Evolutionary conservation across 2,797 vertebrate genomes (phyloP), one percentile per base, ranked within the genome.

Genomic region (Pseudomugil tenellus): DNA sequence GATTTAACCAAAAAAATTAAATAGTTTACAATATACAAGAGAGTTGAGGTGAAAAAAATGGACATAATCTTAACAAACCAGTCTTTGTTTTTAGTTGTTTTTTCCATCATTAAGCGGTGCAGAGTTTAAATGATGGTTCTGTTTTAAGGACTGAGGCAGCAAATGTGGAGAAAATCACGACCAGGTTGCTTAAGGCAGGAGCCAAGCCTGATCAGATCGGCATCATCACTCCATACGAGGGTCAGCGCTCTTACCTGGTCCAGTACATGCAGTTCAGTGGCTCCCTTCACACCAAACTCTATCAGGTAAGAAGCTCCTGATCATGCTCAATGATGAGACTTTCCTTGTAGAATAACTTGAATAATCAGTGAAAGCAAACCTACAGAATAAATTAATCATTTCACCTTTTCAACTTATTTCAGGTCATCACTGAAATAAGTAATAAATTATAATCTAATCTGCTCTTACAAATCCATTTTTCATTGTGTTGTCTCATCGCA

Each of bases 241-340:
- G 98, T 2, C 98, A 99, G 84, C 94, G 98, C 48, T 99, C 98
- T 12, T 99, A 99, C 83, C 92, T 99, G 92, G 98, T 99, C 82
- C 98, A 99, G 86, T 99, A 99, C 93, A 99, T 99, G 98, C 98
- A 99, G 85, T 99, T 99, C 92, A 99, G 98, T 0, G 98, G 98
- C 71, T 99, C 98, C 32, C 89, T 99, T 85, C 98, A 99, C 87
- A 99, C 98, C 31, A 99, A 99, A 80, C 96, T 99, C 37, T 99
- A 99, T 81, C 98, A 99, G 97, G 98, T 99, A 91, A 34, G 56
- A 6, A 8, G 37, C 35, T 21, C 2, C 12, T 1, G 57, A 63
- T 43, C 9, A 11, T 48, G 29, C 3, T 51, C 25, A 29, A 11
- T 17, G 43, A 29, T 6, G 35, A 53, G 6, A 25, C 23, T 7